phyloP scores from a whole-genome alignment of 1,140 invertebrate genomes.

The Scaptodrosophila lebanonensis region DNA sequence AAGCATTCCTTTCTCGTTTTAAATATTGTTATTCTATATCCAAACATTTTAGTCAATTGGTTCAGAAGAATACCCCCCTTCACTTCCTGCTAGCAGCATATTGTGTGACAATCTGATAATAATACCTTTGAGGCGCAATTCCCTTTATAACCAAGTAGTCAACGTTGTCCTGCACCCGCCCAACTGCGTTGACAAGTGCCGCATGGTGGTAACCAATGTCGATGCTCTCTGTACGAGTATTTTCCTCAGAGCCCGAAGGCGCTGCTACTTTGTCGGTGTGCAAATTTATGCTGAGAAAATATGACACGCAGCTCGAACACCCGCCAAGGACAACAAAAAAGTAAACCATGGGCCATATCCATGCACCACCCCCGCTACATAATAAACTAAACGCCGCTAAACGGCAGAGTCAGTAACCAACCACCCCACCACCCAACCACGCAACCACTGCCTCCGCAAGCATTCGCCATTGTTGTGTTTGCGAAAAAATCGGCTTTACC shows the following conservation, averaged over 20 bases:
- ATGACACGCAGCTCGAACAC: conserved; percentile 72
- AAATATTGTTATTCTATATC: no score
- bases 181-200: conserved; percentile 59
- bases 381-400: conserved; percentile 71
- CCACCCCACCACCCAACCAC: conserved; percentile 1
- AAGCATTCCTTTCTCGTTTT: no score
- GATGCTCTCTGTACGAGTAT: background rate
- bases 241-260: no score
- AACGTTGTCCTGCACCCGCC: conserved; percentile 12
- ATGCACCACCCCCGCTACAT: conserved; percentile 5
- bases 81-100: no score
- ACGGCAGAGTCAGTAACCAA: background rate
- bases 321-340: conserved; percentile 47
- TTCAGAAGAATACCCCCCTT: no score
- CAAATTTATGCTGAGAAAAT: conserved; percentile 75
- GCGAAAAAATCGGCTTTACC: conserved; percentile 63
- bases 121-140: conserved; percentile 69
- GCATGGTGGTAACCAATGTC: conserved; percentile 43
- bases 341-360: conserved; percentile 44
- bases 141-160: conserved; percentile 62
- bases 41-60: no score
- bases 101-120: conserved; percentile 70
- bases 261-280: conserved; percentile 28
- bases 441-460: background rate
- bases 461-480: conserved; percentile 34